Evolutionary conservation across 92 coral and sea anemone genomes (phyloP).

Genomic region (Umimayanthus kanabou): DNA sequence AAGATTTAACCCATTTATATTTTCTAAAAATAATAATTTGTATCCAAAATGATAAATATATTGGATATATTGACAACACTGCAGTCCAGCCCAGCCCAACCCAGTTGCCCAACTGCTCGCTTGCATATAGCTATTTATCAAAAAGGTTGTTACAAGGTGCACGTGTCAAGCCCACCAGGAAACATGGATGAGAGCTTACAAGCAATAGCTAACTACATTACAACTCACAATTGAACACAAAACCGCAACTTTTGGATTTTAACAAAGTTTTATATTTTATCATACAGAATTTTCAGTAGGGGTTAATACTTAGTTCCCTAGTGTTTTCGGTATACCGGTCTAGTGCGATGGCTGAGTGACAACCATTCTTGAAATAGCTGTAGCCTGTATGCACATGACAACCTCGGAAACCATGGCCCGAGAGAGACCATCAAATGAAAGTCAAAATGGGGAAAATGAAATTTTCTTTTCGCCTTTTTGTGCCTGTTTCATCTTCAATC

Average conservation of each 20-base stretch:
- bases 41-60: too few relatives aligned
- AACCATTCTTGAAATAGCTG: background rate
- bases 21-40: too few relatives aligned
- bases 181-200: background rate
- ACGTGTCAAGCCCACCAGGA: background rate
- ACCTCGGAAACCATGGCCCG: too few relatives aligned
- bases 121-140: background rate
- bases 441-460: too few relatives aligned
- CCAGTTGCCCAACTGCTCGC: too few relatives aligned
- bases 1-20: too few relatives aligned
- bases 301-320: background rate
- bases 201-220: background rate
- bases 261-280: background rate
- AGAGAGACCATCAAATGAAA: too few relatives aligned
- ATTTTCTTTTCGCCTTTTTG: too few relatives aligned
- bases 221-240: background rate
- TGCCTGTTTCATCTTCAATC: too few relatives aligned
- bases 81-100: too few relatives aligned
- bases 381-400: background rate
- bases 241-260: background rate
- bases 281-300: constrained; percentile 2
- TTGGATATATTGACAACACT: too few relatives aligned
- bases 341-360: background rate
- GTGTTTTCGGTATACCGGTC: background rate
- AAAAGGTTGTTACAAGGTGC: background rate